Conservation (phyloP, 35 echinoderm and acorn worm genomes). For the Eucidaris tribuloides region DNA sequence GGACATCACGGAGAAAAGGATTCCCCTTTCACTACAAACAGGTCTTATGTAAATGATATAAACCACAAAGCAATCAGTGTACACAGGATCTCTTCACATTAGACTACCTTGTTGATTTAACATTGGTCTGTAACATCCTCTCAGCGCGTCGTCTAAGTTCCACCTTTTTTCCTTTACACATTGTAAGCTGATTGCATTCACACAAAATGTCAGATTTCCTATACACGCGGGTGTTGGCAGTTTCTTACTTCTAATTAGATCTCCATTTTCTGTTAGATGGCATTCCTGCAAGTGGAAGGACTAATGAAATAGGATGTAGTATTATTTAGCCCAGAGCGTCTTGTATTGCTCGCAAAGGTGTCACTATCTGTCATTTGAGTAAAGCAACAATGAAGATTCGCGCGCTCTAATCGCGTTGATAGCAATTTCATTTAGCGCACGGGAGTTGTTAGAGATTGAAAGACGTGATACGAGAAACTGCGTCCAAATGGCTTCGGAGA, state of each 20-base stretch:
- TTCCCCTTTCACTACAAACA: too few relatives aligned
- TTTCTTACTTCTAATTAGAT: constrained; percentile 25
- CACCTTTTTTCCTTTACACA: neutral
- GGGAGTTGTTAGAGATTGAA: constrained; percentile 24
- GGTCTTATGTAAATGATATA: too few relatives aligned
- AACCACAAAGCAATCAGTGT: too few relatives aligned
- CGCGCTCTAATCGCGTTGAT: constrained; percentile 29
- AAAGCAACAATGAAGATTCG: constrained; percentile 12
- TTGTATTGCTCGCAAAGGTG: constrained; percentile 20
- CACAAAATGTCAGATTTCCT: constrained; percentile 4
- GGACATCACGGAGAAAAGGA: too few relatives aligned
- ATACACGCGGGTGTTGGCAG: constrained; percentile 8
- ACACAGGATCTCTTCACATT: neutral
- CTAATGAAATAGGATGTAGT: constrained; percentile 26
- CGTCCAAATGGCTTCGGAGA: constrained; percentile 31
- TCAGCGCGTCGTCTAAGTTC: neutral
- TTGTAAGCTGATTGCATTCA: neutral
- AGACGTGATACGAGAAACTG: constrained; percentile 2
- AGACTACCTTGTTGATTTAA: constrained; percentile 19
- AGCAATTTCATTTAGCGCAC: constrained; percentile 31
- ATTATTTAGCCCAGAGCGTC: constrained; percentile 27
- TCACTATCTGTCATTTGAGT: constrained; percentile 28
- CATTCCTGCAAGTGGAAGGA: constrained; percentile 29
- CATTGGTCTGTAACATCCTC: constrained; percentile 17
- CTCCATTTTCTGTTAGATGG: constrained; percentile 22